A percentile compares a stretch with the other conserved stretches of the same genome.
Evolutionary conservation across 2,888 invertebrate genomes (phyloP).

Genomic region (Corbicula japonica): DNA sequence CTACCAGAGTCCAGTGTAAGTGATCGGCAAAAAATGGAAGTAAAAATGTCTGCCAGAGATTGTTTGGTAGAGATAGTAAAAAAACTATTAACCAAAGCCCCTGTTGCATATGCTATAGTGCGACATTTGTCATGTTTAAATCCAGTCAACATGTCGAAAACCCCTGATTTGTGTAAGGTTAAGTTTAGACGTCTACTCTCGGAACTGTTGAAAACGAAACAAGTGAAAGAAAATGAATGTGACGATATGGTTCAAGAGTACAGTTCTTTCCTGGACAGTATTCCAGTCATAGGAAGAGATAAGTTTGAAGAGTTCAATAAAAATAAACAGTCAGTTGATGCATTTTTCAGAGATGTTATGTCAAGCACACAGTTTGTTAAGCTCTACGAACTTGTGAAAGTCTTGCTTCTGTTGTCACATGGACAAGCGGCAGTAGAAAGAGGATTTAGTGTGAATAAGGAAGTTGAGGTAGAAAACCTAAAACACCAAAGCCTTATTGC

Average conservation of each 20-base stretch:
- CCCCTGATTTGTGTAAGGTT: background rate
- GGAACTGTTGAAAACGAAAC: background rate
- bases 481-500: conserved; percentile 39
- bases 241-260: background rate
- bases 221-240: conserved; percentile 12
- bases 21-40: background rate
- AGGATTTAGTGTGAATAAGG: conserved; percentile 45
- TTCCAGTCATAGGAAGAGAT: conserved; percentile 13
- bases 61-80: background rate
- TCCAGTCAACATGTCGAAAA: background rate
- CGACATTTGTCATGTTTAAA: background rate
- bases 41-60: background rate
- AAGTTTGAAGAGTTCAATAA: conserved; percentile 8
- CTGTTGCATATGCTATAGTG: background rate
- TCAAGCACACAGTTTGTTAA: background rate
- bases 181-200: conserved; percentile 3
- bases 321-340: background rate
- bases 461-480: conserved; percentile 45
- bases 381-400: conserved; percentile 28
- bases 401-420: conserved; percentile 20
- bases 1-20: conserved; percentile 9
- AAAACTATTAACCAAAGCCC: background rate
- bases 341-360: conserved; percentile 3
- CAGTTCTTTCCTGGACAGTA: conserved; percentile 1
- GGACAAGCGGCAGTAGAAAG: conserved; percentile 44